These are phyloP conservation scores for Pseudochromis fuscus DNA, from an alignment of 2,797 vertebrate genomes.

Conservation along the genomic window DNA sequence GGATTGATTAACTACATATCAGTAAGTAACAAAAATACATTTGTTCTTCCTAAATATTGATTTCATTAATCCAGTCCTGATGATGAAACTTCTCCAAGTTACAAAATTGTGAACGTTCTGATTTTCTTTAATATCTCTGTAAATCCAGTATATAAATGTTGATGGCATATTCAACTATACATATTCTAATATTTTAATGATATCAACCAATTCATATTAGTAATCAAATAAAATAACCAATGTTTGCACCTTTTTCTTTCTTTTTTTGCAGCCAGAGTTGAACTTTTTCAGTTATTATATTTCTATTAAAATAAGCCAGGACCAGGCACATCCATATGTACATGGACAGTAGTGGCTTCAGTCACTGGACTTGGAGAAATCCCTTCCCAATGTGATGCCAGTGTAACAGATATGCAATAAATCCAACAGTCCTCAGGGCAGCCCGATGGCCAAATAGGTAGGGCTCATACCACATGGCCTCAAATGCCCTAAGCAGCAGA, in stretches of 20 bases:
- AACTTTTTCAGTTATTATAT: too few relatives aligned
- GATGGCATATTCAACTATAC: not conserved
- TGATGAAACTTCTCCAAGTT: not conserved
- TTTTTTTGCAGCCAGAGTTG: too few relatives aligned
- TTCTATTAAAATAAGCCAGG: not conserved
- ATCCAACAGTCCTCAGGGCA: not conserved
- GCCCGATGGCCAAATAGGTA: not conserved
- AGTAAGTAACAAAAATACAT: conserved; percentile 7
- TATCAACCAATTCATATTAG: not conserved
- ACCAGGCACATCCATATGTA: not conserved
- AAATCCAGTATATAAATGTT: not conserved
- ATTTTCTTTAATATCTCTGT: not conserved
- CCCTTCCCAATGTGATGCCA: not conserved
- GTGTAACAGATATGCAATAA: conserved; percentile 26
- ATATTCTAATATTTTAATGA: not conserved
- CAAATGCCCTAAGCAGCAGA: not conserved
- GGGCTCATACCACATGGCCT: not conserved
- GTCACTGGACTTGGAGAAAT: conserved; percentile 1
- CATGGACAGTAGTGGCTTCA: not conserved
- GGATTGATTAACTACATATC: conserved; percentile 9
- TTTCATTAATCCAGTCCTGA: not conserved
- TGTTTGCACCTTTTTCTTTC: too few relatives aligned
- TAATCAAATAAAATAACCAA: not conserved
- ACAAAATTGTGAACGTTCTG: not conserved
- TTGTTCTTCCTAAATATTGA: conserved; percentile 6